Evolutionary conservation across 2,797 vertebrate species (phyloP).

Genomic region (Telmatherina bonti): DNA sequence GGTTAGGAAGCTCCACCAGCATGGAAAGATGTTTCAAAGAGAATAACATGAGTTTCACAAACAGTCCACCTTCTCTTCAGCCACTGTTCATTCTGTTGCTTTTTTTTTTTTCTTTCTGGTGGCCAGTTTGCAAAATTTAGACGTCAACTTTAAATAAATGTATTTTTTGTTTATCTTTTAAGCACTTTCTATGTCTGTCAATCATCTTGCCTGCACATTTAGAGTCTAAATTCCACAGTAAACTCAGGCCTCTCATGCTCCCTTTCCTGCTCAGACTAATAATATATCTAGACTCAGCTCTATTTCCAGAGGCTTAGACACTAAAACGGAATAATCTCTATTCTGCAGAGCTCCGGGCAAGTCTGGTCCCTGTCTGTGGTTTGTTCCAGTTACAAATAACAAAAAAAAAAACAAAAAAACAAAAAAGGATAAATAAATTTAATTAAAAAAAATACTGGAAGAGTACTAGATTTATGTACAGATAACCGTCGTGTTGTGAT

Average conservation of each 20-base stretch:
- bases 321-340: constrained; percentile 61
- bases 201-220: constrained; percentile 74
- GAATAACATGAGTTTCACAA: constrained; percentile 17
- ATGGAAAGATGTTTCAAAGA: constrained; percentile 32
- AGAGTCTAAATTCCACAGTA: constrained; percentile 71
- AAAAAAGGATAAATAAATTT: constrained; percentile 2
- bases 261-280: constrained; percentile 58
- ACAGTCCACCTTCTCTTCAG: constrained; percentile 12
- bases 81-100: not conserved
- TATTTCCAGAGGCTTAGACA: constrained; percentile 58
- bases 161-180: constrained; percentile 40
- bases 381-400: constrained; percentile 30
- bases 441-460: constrained; percentile 21
- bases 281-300: constrained; percentile 60
- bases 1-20: constrained; percentile 29
- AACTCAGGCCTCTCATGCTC: constrained; percentile 58
- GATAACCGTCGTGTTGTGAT: constrained; percentile 6
- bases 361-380: constrained; percentile 55
- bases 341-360: constrained; percentile 33
- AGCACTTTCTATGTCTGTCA: constrained; percentile 44
- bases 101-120: constrained; percentile 3
- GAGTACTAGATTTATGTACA: constrained; percentile 25
- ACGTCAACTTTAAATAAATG: constrained; percentile 51
- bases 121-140: constrained; percentile 24
- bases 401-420: no score